Base-by-base conservation (phyloP, 2,113 vertebrate genomes). In the Crypturellus undulatus region DNA sequence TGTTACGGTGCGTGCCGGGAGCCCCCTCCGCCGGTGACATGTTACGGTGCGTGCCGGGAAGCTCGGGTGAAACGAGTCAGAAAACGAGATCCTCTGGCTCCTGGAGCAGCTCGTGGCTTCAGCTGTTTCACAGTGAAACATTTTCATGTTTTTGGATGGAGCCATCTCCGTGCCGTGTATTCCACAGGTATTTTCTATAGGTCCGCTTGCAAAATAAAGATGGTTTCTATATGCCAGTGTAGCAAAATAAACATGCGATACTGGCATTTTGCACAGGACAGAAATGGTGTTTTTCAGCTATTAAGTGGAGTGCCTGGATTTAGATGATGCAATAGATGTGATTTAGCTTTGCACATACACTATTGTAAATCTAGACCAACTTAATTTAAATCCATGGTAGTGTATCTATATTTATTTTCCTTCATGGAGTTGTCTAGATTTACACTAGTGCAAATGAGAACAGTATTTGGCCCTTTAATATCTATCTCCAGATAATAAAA, bases 401-500 rank as follows among this genome's bases (percentile, higher is more conserved):
- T 92, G 65, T 72, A 64, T 65, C 85, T 65, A 12, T 91, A 73
- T 95, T 94, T 93, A 85, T 89, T 94, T 90, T 78, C 26, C 56
- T 90, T 56, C n/a, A 3, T 84, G 88, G 67, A 95, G 32, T 80
- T 95, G 70, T 84, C 86, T 94, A 96, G 80, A 79, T 89, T 96
- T 97, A 89, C 85, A 92, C 88, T 84, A 84, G 10, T 59, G n/a
- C 90, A 89, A 91, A 73, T 89, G 88, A 89, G 93, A 96, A 82
- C 59, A 92, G 73, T 82, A 94, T 96, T 95, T 96, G 84, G 65
- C 80, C 92, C 77, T 91, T 94, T 97, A 96, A 92, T 95, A 92
- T 94, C 94, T 94, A 81, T 89, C 80, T 95, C 54, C 54, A 90
- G 67, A 89, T 96, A 97, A 97, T 96, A 93, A 82, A 96, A 95